phyloP scores from a whole-genome alignment of 2,113 vertebrate species.

The Atlantisia rogersi region DNA sequence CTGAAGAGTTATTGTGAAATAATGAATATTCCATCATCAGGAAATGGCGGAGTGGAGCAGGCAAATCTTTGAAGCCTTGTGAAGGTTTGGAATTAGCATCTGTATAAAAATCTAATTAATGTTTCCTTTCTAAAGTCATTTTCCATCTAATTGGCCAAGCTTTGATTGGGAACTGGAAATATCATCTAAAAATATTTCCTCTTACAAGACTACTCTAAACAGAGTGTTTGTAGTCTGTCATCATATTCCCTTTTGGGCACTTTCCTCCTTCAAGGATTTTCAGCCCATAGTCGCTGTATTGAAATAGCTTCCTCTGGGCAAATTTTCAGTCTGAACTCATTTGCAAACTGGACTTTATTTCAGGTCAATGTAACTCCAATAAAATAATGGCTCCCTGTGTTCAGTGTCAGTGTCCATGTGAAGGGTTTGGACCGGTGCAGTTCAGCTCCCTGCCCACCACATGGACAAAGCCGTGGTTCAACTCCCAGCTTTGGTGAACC shows the following conservation, averaged over 20 bases:
- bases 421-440: neutral
- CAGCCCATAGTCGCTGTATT: neutral
- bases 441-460: neutral
- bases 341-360: neutral
- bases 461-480: neutral
- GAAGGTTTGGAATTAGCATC: conserved; percentile 5
- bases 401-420: neutral
- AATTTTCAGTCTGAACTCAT: neutral
- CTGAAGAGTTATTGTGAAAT: neutral
- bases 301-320: neutral
- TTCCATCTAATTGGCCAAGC: conserved; percentile 50
- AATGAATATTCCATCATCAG: conserved; percentile 32
- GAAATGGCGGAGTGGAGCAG: neutral
- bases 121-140: conserved; percentile 39
- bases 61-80: neutral
- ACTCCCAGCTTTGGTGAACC: conserved; percentile 1
- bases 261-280: neutral
- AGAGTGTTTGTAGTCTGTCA: neutral
- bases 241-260: neutral
- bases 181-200: conserved; percentile 34
- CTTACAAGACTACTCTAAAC: neutral
- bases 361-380: neutral
- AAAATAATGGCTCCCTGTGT: neutral
- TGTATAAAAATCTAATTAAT: conserved; percentile 16
- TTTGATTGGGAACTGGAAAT: conserved; percentile 50